These are phyloP conservation scores for Drosophila serrata DNA, from an alignment of 1,140 invertebrate genomes.

Conservation along the genomic window DNA sequence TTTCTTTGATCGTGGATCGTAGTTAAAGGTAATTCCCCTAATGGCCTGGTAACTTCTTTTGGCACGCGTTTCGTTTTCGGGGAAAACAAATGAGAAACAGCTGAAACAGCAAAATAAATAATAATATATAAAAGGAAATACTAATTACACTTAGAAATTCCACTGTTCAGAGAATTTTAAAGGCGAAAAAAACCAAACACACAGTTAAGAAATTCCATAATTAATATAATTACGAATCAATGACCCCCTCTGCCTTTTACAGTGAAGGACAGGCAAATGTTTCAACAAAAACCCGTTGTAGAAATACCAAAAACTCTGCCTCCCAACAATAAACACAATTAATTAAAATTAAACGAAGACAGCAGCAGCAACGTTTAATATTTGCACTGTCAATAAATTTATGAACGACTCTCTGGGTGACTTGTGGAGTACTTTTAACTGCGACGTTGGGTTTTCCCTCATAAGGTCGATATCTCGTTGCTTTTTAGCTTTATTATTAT, in stretches of 20 bases:
- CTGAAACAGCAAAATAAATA: constrained; percentile 1
- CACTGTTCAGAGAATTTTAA: constrained; percentile 4
- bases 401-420: constrained; percentile 56
- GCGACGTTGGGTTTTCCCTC: constrained; percentile 57
- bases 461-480: constrained; percentile 36
- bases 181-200: constrained; percentile 8
- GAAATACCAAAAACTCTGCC: constrained; percentile 53
- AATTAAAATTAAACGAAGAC: constrained; percentile 76
- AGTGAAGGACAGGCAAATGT: constrained; percentile 56
- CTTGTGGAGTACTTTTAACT: constrained; percentile 69
- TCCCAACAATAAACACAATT: constrained; percentile 67
- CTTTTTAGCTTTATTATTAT: constrained; percentile 5
- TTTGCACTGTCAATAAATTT: constrained; percentile 81
- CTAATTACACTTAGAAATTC: constrained; percentile 14
- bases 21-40: constrained; percentile 55
- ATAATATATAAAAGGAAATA: background rate
- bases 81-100: constrained; percentile 10
- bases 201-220: constrained; percentile 42
- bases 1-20: constrained; percentile 1
- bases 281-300: constrained; percentile 52
- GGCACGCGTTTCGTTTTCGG: constrained; percentile 34
- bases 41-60: constrained; percentile 59
- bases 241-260: constrained; percentile 48
- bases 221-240: constrained; percentile 74
- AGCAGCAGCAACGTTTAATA: constrained; percentile 55